Conservation (phyloP, 2,113 vertebrate species). For the Spheniscus mendiculus region DNA sequence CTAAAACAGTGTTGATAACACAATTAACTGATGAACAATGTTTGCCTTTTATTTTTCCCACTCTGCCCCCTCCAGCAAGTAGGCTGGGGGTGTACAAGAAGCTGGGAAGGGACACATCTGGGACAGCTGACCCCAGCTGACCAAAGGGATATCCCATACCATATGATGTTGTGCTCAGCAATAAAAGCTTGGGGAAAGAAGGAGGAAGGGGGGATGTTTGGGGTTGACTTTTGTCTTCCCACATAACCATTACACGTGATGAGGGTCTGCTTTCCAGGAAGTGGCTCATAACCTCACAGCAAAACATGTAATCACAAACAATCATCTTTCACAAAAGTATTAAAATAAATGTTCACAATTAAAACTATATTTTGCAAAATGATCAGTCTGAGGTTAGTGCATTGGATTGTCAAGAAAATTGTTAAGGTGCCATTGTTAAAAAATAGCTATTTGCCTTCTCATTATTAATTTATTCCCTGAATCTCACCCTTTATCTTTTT, state of each 20-base stretch:
- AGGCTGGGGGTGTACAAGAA: neutral
- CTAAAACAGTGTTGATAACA: neutral
- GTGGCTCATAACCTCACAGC: neutral
- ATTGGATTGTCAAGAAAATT: neutral
- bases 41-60: neutral
- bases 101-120: neutral
- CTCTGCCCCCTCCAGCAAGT: accelerated
- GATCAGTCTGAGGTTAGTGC: neutral
- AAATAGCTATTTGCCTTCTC: neutral
- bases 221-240: neutral
- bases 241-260: neutral
- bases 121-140: neutral
- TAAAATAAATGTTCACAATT: neutral
- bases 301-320: neutral
- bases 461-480: neutral
- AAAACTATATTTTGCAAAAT: neutral
- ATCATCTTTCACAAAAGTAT: neutral
- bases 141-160: neutral
- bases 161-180: neutral
- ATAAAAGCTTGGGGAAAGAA: neutral
- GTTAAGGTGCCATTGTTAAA: neutral
- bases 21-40: neutral
- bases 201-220: neutral
- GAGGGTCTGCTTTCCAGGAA: neutral
- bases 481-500: neutral